These are phyloP conservation scores for Meriones unguiculatus DNA, from an alignment of 2,113 vertebrate genomes.

Conservation along the genomic window DNA sequence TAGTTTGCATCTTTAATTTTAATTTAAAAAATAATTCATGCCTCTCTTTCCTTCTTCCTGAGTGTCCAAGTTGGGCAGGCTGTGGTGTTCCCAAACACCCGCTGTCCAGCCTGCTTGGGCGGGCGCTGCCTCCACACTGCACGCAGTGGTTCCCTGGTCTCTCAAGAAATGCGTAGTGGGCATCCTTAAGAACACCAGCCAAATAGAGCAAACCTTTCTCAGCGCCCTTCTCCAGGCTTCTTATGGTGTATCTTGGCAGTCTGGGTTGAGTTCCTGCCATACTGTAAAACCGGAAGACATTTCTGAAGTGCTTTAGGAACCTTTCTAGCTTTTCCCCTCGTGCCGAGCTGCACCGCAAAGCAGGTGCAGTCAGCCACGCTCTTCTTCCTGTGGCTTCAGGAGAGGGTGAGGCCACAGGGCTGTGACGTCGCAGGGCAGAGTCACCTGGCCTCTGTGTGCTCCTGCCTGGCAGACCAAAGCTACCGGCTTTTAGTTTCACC, in stretches of 20 bases:
- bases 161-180: not conserved
- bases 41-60: not conserved
- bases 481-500: not conserved
- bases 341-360: not conserved
- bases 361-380: accelerated
- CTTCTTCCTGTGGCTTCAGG: not conserved
- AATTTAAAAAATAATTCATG: not conserved
- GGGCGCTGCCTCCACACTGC: accelerated
- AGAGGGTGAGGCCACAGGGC: not conserved
- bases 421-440: not conserved
- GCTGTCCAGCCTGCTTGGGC: not conserved
- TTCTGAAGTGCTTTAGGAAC: not conserved
- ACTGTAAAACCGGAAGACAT: not conserved
- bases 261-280: not conserved
- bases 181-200: not conserved
- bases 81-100: not conserved
- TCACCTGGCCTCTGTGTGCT: not conserved
- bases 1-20: not conserved
- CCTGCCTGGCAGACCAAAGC: not conserved
- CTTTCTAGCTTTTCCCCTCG: not conserved
- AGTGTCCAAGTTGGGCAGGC: not conserved
- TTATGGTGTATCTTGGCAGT: not conserved
- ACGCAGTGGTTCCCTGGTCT: not conserved
- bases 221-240: not conserved
- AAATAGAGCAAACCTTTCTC: not conserved